A percentile compares a stretch with the other conserved stretches of the same genome.
Conservation (phyloP, 53 echinoderm and acorn worm genomes). For the Henricia sp. region DNA sequence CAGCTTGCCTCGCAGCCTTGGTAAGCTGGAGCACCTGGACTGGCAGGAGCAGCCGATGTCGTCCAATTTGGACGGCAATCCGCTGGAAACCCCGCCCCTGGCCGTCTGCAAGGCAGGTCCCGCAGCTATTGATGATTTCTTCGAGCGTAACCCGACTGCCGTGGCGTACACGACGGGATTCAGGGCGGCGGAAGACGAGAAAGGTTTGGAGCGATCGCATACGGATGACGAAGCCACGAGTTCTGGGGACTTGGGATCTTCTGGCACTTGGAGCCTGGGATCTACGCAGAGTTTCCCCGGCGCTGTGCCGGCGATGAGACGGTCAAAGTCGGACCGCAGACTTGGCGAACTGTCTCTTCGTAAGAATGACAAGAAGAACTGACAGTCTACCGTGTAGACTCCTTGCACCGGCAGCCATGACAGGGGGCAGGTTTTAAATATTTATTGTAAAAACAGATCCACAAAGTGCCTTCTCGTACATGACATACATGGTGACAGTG, state of each 20-base stretch:
- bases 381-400: no score
- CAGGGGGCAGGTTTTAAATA: no score
- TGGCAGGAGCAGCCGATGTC: slow-evolving; percentile 82
- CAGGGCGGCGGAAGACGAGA: slow-evolving; percentile 36
- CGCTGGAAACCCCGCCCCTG: slow-evolving; percentile 78
- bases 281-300: slow-evolving; percentile 54
- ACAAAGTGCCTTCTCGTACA: no score
- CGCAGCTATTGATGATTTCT: slow-evolving; percentile 71
- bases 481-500: no score
- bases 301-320: slow-evolving; percentile 14
- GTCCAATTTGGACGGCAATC: slow-evolving; percentile 92
- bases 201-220: slow-evolving; percentile 1
- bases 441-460: no score
- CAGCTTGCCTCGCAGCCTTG: slow-evolving; percentile 76
- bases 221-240: slow-evolving; percentile 24
- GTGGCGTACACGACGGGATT: slow-evolving; percentile 53
- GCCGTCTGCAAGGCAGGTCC: slow-evolving; percentile 83
- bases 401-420: no score
- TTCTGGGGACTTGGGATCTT: slow-evolving; percentile 16
- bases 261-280: slow-evolving; percentile 28
- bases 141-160: slow-evolving; percentile 29
- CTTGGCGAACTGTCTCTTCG: no score
- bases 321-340: background rate
- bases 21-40: slow-evolving; percentile 69
- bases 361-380: no score